Base-by-base conservation (phyloP, 2,888 invertebrate genomes). In the Eristalis tenax region DNA sequence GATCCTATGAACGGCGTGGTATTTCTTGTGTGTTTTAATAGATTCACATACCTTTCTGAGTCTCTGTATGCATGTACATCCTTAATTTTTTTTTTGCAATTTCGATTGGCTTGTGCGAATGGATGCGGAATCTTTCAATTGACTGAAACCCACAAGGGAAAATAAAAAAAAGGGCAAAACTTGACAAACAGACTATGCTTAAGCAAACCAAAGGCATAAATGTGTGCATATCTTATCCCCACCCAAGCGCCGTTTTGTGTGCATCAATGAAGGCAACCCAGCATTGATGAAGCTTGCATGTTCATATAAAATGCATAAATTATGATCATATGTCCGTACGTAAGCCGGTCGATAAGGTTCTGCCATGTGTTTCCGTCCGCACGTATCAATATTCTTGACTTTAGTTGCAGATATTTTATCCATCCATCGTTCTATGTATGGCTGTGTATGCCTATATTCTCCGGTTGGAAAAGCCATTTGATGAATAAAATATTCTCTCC, bases 291-390 rank as follows among this genome's bases (percentile, higher is more conserved):
- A 50, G 68, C 68, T 70, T 87, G 87, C 83, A 87, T 59, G 69
- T 75, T 68, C 79, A 83, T 87, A 87, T 87, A 87, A 87, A 87
- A 80, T 83, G 87, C 83, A 87, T 87, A 87, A 87, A 83, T 83
- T 87, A 87, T 87, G 79, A 80, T 83, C 80, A 80, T 87, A 43
- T 64, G 56, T 66, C 74, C 74, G 78, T 78, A 50, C 1, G 50
- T 50, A 83, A 87, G 87, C 79, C 64, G 83, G 15, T 87, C 75
- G 83, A 79, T 69, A 71, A 68, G 70, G 40, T 63, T 65, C 43
- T 56, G 50, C 63, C 22, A 22, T 26, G 32, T 71, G 56, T 26
- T 64, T 81, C 78, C 73, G 77, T 73, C 65, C 73, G 77, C 75
- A 83, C 79, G 78, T 86, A 78, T 86, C 86, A 87, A 87, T 87